Percentiles rank a stretch among this genome's conserved stretches.
Conservation (phyloP, 1,140 invertebrate genomes). For the Papilio polytes region DNA sequence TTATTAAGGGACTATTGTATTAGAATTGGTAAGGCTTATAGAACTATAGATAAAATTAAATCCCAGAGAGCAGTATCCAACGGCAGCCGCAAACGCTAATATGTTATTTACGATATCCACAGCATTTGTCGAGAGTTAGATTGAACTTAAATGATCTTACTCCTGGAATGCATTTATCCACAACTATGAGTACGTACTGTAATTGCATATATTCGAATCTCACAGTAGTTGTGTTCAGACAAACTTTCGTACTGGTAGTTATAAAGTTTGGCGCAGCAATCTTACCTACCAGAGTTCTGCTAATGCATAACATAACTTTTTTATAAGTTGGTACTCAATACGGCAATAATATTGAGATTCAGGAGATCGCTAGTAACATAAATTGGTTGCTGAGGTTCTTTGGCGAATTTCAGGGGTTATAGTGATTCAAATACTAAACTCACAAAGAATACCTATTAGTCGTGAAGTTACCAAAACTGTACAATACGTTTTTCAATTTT, state of each 20-base stretch:
- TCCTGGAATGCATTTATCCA: background rate
- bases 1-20: background rate
- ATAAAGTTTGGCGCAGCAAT: conserved; percentile 1
- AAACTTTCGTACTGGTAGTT: conserved; percentile 2
- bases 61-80: background rate
- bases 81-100: background rate
- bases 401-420: too few relatives aligned
- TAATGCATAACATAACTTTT: conserved; percentile 1
- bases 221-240: background rate
- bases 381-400: too few relatives aligned
- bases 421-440: background rate
- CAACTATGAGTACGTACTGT: conserved; percentile 9
- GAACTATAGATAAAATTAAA: background rate
- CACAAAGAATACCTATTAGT: background rate
- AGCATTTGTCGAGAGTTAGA: conserved; percentile 2
- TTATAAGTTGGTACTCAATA: background rate
- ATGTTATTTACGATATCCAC: conserved; percentile 6
- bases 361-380: too few relatives aligned
- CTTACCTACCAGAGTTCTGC: conserved; percentile 1
- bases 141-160: background rate
- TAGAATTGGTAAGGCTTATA: background rate
- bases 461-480: background rate
- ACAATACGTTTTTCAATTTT: too few relatives aligned
- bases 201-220: conserved; percentile 19
- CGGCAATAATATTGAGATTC: too few relatives aligned